A percentile compares a stretch with the other conserved stretches of the same genome.
Conservation (phyloP, 2,888 invertebrate species). For the Ditula angustiorana region DNA sequence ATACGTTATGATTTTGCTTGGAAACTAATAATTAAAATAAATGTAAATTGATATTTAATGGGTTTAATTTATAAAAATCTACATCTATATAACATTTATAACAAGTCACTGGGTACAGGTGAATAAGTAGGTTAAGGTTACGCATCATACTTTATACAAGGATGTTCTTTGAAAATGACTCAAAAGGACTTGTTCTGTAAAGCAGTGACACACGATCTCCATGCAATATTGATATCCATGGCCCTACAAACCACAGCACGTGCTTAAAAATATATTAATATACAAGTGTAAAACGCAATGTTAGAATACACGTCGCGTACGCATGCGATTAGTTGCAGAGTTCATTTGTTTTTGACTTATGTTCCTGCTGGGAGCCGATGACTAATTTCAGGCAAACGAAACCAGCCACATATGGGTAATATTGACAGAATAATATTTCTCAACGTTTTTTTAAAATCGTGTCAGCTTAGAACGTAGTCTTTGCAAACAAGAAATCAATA, state of each 20-base stretch:
- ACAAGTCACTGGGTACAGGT: neutral
- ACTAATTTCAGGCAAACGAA: neutral
- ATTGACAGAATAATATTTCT: neutral
- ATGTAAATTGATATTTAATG: too few relatives aligned
- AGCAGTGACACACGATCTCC: neutral
- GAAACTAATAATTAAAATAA: too few relatives aligned
- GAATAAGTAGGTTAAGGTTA: neutral
- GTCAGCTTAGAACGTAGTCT: too few relatives aligned
- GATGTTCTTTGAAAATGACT: neutral
- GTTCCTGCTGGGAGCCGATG: neutral
- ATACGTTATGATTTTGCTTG: too few relatives aligned
- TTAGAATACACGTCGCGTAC: neutral
- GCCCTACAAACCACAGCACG: constrained; percentile 10
- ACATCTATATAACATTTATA: neutral
- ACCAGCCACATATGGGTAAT: neutral
- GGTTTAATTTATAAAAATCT: neutral
- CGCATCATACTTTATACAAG: neutral
- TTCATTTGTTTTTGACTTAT: neutral
- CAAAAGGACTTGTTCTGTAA: neutral
- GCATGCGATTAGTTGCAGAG: neutral
- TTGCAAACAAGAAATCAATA: too few relatives aligned
- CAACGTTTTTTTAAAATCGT: too few relatives aligned
- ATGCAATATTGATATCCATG: neutral
- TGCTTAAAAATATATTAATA: neutral
- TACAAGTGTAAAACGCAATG: neutral